Percentiles rank a stretch among this genome's conserved stretches.
phyloP scores from a whole-genome alignment of 2,888 invertebrate genomes.

The Dendrolimus houi region DNA sequence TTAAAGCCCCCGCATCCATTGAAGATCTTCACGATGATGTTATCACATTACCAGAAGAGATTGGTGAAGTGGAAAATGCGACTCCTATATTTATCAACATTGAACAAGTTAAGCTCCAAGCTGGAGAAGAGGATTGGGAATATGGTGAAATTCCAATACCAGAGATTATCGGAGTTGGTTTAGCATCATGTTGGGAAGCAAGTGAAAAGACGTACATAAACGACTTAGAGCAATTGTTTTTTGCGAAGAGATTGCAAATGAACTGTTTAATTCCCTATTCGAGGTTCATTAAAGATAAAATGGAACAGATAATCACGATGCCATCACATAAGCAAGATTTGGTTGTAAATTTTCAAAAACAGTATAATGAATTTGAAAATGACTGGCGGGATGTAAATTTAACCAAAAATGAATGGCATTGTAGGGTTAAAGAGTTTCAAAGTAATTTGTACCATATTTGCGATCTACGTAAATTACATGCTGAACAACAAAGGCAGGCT shows the following conservation, averaged over 20 bases:
- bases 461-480: conserved; percentile 69
- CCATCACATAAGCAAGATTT: conserved; percentile 77
- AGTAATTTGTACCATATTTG: conserved; percentile 72
- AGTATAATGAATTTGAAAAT: conserved; percentile 77
- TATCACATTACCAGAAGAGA: conserved; percentile 21
- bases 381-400: conserved; percentile 74
- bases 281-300: conserved; percentile 68
- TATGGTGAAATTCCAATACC: conserved; percentile 59
- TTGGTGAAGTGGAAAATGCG: conserved; percentile 26
- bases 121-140: conserved; percentile 65
- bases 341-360: conserved; percentile 73
- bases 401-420: conserved; percentile 79
- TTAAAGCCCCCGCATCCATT: conserved; percentile 32
- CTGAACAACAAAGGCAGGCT: conserved; percentile 68
- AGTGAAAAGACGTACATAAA: conserved; percentile 65
- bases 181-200: conserved; percentile 71
- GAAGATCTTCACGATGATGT: conserved; percentile 24
- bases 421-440: conserved; percentile 68
- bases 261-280: conserved; percentile 75
- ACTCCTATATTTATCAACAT: conserved; percentile 16
- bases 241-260: conserved; percentile 72
- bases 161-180: conserved; percentile 39
- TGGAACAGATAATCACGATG: conserved; percentile 69
- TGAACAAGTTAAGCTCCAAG: conserved; percentile 37
- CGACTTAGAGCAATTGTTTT: conserved; percentile 74